Evolutionary conservation across 1,140 invertebrate species (phyloP).

Genomic region (Limonius californicus): DNA sequence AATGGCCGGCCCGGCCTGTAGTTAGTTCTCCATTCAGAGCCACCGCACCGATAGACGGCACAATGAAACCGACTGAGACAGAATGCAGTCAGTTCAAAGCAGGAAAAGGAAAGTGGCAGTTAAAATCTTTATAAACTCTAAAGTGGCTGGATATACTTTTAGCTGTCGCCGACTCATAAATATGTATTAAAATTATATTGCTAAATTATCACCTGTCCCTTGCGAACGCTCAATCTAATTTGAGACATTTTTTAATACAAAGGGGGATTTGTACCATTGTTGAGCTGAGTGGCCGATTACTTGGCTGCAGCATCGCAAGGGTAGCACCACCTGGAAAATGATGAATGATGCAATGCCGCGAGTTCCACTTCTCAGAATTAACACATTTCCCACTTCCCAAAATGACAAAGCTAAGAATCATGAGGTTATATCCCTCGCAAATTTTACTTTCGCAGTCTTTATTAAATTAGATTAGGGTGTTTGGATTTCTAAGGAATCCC

Average conservation of each 20-base stretch:
- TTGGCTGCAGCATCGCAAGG: not conserved
- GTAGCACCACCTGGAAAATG: conserved; percentile 9
- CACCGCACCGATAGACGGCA: conserved; percentile 10
- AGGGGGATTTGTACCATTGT: conserved; percentile 6
- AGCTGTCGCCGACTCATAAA: conserved; percentile 29
- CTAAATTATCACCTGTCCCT: conserved; percentile 24
- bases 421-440: not conserved
- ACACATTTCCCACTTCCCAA: not conserved
- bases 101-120: conserved; percentile 9
- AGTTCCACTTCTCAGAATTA: conserved; percentile 4
- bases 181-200: conserved; percentile 32
- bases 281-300: conserved; percentile 13
- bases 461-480: not conserved
- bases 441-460: not conserved
- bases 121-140: conserved; percentile 20
- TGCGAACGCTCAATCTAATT: conserved; percentile 4
- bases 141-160: conserved; percentile 24
- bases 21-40: conserved; percentile 28
- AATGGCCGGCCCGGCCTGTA: conserved; percentile 26
- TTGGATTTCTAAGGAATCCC: not conserved
- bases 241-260: conserved; percentile 15
- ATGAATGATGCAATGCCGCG: conserved; percentile 12
- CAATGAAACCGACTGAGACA: conserved; percentile 19
- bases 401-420: conserved; percentile 9
- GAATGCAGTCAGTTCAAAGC: not conserved